Percentiles rank a stretch among this genome's conserved stretches.
Evolutionary conservation across 1,140 invertebrate genomes (phyloP).

Genomic region (Zaprionus gabonicus): DNA sequence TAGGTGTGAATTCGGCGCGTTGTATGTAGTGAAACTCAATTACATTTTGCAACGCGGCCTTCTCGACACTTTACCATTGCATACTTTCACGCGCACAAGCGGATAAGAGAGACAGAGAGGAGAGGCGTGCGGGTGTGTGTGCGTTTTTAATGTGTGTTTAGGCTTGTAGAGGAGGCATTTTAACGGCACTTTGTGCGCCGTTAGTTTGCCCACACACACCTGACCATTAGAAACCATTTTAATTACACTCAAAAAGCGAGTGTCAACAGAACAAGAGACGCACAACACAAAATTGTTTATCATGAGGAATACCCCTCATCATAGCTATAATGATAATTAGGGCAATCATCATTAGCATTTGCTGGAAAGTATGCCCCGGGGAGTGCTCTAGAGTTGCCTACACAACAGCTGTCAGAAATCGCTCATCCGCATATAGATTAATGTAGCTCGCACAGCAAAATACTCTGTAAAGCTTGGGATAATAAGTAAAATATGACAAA

Average conservation of each 20-base stretch:
- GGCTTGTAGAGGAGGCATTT: constrained; percentile 32
- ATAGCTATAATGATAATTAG: background rate
- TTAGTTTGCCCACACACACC: background rate
- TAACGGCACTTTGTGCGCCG: constrained; percentile 29
- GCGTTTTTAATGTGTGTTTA: constrained; percentile 27
- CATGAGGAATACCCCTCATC: constrained; percentile 1
- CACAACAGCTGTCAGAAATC: background rate
- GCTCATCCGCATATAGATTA: background rate
- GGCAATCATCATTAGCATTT: background rate
- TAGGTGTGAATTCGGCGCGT: constrained; percentile 2
- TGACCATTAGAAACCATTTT: constrained; percentile 15
- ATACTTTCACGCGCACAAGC: background rate
- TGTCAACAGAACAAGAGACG: constrained; percentile 2
- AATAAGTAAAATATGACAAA: too few relatives aligned
- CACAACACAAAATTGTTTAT: constrained; percentile 7
- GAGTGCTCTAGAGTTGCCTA: constrained; percentile 1
- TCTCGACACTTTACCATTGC: constrained; percentile 24
- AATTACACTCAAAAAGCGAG: constrained; percentile 27
- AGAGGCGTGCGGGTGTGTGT: constrained; percentile 5
- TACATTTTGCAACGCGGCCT: constrained; percentile 21
- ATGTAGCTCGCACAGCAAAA: background rate
- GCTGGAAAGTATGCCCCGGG: background rate
- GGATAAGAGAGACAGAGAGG: background rate
- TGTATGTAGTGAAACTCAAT: constrained; percentile 42
- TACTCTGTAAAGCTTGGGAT: background rate